Conservation (phyloP, 2,888 invertebrate species). For the Diploptera punctata region DNA sequence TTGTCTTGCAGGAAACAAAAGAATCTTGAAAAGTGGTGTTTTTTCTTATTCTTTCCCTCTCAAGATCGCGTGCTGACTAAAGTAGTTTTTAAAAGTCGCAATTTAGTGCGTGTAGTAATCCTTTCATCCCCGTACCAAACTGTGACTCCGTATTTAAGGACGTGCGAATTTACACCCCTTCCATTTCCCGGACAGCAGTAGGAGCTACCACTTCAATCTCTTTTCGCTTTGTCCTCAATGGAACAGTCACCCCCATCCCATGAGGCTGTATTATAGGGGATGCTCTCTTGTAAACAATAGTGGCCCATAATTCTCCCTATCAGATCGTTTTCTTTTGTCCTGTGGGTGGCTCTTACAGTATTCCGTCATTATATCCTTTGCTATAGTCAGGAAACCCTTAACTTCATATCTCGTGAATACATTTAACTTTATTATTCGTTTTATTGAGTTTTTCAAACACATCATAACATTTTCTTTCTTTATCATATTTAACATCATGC, state of each 20-base stretch:
- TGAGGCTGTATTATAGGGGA: not conserved
- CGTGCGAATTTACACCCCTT: not conserved
- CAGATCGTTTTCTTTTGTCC: not conserved
- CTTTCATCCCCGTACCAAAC: too few relatives aligned
- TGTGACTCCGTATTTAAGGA: not conserved
- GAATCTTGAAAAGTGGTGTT: too few relatives aligned
- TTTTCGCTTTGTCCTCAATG: not conserved
- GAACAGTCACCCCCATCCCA: too few relatives aligned
- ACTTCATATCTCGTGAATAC: not conserved
- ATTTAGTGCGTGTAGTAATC: too few relatives aligned
- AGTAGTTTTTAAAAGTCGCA: too few relatives aligned
- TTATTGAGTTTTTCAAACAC: too few relatives aligned
- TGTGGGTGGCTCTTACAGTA: not conserved
- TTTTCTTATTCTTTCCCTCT: too few relatives aligned
- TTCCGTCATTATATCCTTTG: not conserved
- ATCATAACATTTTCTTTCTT: too few relatives aligned
- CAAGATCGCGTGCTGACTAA: too few relatives aligned
- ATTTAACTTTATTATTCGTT: too few relatives aligned
- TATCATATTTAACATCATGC: too few relatives aligned
- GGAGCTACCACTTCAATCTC: not conserved
- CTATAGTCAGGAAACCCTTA: not conserved
- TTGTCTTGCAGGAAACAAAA: too few relatives aligned
- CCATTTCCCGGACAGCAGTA: not conserved
- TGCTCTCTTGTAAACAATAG: constrained; percentile 19
- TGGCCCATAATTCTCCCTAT: not conserved